Evolutionary conservation across 2,113 vertebrate species (phyloP).

Genomic region (Callipepla californica): DNA sequence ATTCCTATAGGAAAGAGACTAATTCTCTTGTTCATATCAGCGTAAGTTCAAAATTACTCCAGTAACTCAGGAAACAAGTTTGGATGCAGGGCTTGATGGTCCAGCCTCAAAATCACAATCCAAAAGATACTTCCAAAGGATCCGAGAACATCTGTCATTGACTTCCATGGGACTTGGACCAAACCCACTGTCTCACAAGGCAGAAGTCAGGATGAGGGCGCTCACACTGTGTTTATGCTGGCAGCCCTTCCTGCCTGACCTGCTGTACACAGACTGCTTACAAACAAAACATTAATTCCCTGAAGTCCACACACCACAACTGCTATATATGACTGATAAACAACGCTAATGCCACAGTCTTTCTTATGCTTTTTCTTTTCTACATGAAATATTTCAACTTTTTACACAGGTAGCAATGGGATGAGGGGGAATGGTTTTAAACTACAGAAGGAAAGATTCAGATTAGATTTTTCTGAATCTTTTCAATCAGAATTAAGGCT

Average conservation of each 20-base stretch:
- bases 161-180: neutral
- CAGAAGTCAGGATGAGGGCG: neutral
- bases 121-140: neutral
- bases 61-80: neutral
- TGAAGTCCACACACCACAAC: neutral
- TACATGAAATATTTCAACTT: neutral
- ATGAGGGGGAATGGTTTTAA: no score
- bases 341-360: neutral
- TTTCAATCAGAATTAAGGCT: neutral
- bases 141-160: neutral
- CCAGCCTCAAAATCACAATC: neutral
- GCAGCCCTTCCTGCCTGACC: neutral
- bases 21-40: neutral
- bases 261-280: neutral
- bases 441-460: neutral
- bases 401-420: no score
- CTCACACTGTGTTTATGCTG: neutral
- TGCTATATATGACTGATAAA: neutral
- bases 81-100: neutral
- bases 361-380: conserved; percentile 11
- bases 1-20: neutral
- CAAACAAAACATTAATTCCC: conserved; percentile 34
- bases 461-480: neutral
- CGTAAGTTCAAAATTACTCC: neutral
- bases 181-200: neutral